phyloP scores from a whole-genome alignment of 2,797 vertebrate species.

The Sciaenops ocellatus region DNA sequence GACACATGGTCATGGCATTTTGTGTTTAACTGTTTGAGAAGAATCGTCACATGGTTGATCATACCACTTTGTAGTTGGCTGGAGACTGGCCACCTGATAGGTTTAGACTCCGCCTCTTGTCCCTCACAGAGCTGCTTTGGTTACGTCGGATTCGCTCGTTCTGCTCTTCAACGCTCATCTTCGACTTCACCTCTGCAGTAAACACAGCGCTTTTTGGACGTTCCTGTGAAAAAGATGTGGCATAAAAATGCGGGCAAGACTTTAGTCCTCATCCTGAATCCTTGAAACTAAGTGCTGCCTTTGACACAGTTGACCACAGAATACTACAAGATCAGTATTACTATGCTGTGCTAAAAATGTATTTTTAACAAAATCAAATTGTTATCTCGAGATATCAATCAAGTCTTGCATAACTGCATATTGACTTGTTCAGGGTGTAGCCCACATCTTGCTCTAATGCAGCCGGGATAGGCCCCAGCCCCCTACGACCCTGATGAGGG shows the following conservation, averaged over 20 bases:
- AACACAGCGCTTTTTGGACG: conserved; percentile 94
- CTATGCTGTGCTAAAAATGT: too few relatives aligned
- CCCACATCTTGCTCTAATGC: too few relatives aligned
- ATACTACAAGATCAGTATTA: background rate
- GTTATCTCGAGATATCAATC: too few relatives aligned
- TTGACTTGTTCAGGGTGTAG: too few relatives aligned
- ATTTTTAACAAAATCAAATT: too few relatives aligned
- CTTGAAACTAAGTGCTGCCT: background rate
- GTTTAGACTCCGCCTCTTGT: conserved; percentile 94
- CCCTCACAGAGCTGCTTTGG: conserved; percentile 92
- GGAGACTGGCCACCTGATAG: conserved; percentile 87
- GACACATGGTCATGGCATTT: too few relatives aligned
- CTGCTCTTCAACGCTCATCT: conserved; percentile 97
- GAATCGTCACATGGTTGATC: background rate
- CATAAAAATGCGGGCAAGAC: background rate
- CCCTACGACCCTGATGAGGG: too few relatives aligned
- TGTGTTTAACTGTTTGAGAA: too few relatives aligned
- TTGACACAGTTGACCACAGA: background rate
- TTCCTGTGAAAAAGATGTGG: conserved; percentile 80
- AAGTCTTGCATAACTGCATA: too few relatives aligned
- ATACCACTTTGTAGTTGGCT: conserved; percentile 91
- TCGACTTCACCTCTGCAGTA: conserved; percentile 89
- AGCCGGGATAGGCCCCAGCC: too few relatives aligned
- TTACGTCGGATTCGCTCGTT: conserved; percentile 93
- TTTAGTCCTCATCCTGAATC: background rate